These are phyloP conservation scores for Colletes latitarsis DNA, from an alignment of 1,140 invertebrate species.

Conservation along the genomic window DNA sequence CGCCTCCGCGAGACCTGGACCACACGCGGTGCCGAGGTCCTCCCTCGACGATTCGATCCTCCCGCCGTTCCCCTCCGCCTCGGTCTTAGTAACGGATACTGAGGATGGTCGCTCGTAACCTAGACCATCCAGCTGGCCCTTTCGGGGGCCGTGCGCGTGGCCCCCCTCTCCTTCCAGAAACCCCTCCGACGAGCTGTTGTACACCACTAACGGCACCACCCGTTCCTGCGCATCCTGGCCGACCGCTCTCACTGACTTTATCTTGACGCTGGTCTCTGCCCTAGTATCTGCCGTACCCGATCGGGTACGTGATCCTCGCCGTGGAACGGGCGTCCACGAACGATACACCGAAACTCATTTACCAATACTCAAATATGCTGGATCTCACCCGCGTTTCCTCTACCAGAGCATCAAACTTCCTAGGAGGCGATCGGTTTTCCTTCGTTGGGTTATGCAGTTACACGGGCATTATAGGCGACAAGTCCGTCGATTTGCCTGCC, in stretches of 20 bases:
- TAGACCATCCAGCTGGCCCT: slow-evolving; percentile 69
- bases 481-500: slow-evolving; percentile 20
- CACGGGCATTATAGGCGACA: slow-evolving; percentile 44
- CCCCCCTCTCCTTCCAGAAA: slow-evolving; percentile 60
- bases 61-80: slow-evolving; percentile 5
- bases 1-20: slow-evolving; percentile 26
- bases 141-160: slow-evolving; percentile 69
- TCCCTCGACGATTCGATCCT: slow-evolving; percentile 23
- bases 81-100: slow-evolving; percentile 3
- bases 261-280: slow-evolving; percentile 73
- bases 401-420: not conserved
- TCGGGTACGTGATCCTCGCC: slow-evolving; percentile 53
- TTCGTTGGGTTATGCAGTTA: slow-evolving; percentile 17
- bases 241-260: slow-evolving; percentile 69
- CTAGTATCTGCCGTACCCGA: slow-evolving; percentile 69
- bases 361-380: slow-evolving; percentile 9
- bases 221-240: slow-evolving; percentile 71
- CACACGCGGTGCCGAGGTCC: slow-evolving; percentile 11
- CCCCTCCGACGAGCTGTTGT: slow-evolving; percentile 64
- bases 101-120: slow-evolving; percentile 48
- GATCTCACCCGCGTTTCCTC: not conserved
- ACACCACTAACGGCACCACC: slow-evolving; percentile 73
- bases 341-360: slow-evolving; percentile 49
- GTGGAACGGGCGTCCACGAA: slow-evolving; percentile 14
- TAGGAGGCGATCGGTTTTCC: too few relatives aligned